phyloP scores from a whole-genome alignment of 1,140 invertebrate species.

The Solenopsis invicta region DNA sequence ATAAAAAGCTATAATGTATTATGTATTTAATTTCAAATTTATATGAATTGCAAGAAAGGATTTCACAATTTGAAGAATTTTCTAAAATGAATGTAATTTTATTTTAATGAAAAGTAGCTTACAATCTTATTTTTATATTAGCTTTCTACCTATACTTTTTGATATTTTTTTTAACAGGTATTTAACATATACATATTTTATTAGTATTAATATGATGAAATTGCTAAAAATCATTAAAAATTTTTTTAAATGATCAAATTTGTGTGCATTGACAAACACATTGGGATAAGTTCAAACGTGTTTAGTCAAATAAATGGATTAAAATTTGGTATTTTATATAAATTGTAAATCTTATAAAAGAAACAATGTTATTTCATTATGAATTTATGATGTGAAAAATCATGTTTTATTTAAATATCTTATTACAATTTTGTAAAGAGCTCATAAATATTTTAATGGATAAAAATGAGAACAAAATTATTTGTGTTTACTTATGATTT shows the following conservation, averaged over 20 bases:
- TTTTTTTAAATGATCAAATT: not conserved
- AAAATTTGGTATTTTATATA: not conserved
- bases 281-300: not conserved
- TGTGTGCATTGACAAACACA: not conserved
- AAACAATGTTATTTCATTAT: not conserved
- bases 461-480: not conserved
- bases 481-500: not conserved
- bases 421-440: not conserved
- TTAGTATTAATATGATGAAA: not conserved
- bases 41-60: not conserved
- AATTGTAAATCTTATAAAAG: not conserved
- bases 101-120: not conserved
- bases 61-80: not conserved
- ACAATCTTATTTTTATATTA: not conserved
- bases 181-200: not conserved
- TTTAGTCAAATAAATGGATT: not conserved
- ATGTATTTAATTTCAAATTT: conserved; percentile 24
- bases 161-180: not conserved
- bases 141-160: not conserved
- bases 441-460: not conserved
- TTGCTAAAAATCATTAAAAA: not conserved
- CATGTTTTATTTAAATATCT: not conserved
- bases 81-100: not conserved
- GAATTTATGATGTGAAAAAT: not conserved
- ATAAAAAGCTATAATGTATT: not conserved